phyloP scores from a whole-genome alignment of 2,113 vertebrate species.

The Poeciliopsis retropinna region DNA sequence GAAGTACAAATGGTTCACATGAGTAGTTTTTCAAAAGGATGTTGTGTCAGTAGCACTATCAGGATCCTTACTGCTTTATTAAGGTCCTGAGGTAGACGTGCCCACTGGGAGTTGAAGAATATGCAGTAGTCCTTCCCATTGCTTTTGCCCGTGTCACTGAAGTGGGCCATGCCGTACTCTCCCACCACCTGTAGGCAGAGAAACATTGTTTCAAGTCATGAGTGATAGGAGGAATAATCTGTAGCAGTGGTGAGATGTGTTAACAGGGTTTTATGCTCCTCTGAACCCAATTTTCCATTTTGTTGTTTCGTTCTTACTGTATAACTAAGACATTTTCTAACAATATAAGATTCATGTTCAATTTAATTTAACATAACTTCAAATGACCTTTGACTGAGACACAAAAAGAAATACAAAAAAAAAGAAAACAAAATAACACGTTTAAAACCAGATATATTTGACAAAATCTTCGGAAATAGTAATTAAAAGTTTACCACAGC shows the following conservation, averaged over 20 bases:
- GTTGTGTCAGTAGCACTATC: not conserved
- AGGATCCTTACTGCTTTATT: conserved; percentile 88
- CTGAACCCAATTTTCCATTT: too few relatives aligned
- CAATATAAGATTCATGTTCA: too few relatives aligned
- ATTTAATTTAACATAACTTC: not conserved
- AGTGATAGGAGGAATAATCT: too few relatives aligned
- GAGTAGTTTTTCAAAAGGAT: too few relatives aligned
- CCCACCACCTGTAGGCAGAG: conserved; percentile 80
- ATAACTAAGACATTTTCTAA: too few relatives aligned
- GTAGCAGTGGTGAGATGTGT: too few relatives aligned
- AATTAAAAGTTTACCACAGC: not conserved
- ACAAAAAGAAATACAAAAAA: not conserved
- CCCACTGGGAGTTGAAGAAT: conserved; percentile 94
- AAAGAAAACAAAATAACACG: fast-evolving
- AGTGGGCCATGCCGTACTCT: conserved; percentile 93
- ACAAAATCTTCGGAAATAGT: not conserved
- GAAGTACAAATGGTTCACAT: not conserved
- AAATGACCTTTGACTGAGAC: too few relatives aligned
- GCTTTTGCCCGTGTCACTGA: conserved; percentile 81
- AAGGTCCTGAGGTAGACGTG: conserved; percentile 90
- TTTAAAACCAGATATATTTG: not conserved
- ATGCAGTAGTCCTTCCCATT: conserved; percentile 94
- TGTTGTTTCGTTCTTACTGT: too few relatives aligned
- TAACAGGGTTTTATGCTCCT: too few relatives aligned
- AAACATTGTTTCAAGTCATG: not conserved